A percentile compares a stretch with the other conserved stretches of the same genome.
Evolutionary conservation across 1,140 invertebrate genomes (phyloP).

Genomic region (Magallana angulata): DNA sequence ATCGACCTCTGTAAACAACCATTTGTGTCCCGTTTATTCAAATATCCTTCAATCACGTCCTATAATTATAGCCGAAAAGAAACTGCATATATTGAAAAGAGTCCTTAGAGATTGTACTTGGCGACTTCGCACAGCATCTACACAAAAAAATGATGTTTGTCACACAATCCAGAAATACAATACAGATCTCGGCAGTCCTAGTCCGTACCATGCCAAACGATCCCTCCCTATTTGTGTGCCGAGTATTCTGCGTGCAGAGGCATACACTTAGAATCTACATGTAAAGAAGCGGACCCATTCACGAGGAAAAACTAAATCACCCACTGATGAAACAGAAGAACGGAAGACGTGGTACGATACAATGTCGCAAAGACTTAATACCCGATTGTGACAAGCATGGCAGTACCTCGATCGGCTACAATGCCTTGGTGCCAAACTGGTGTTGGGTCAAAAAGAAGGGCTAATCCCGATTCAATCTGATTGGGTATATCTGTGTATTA

Average conservation of each 20-base stretch:
- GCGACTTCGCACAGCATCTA: constrained; percentile 9
- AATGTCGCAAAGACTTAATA: not conserved
- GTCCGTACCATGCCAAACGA: not conserved
- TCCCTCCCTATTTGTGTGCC: not conserved
- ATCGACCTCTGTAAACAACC: constrained; percentile 5
- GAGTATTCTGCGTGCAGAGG: not conserved
- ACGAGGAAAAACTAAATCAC: constrained; percentile 2
- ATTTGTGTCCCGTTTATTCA: not conserved
- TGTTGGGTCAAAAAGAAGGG: constrained; percentile 27
- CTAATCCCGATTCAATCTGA: not conserved
- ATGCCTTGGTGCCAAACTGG: constrained; percentile 24
- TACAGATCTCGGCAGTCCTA: not conserved
- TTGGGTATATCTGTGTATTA: not conserved
- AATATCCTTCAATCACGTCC: not conserved
- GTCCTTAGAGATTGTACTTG: not conserved
- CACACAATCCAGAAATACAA: constrained; percentile 15
- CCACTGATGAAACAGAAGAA: constrained; percentile 20
- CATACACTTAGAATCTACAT: constrained; percentile 31
- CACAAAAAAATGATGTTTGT: not conserved
- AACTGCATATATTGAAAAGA: constrained; percentile 1
- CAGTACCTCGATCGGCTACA: not conserved
- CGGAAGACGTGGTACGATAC: not conserved
- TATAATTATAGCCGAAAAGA: constrained; percentile 27
- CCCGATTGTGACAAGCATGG: constrained; percentile 15
- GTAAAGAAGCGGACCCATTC: not conserved